Base-by-base conservation (phyloP, 2,888 invertebrate species). In the Apantesis nais region DNA sequence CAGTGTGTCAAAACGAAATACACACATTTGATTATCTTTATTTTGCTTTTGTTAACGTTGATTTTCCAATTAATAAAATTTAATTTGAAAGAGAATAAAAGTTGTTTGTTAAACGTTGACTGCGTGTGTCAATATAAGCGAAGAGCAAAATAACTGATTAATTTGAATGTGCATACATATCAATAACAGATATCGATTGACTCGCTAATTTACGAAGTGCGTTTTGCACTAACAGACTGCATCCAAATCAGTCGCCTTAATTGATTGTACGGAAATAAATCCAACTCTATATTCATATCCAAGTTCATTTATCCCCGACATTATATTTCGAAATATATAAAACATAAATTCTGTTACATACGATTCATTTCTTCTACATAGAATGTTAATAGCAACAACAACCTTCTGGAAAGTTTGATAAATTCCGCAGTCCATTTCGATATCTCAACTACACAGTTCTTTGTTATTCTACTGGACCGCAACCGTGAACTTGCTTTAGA, bases 401-500 rank as follows among this genome's bases (percentile, higher is more conserved):
- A 83, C 79, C 78, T 85, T 83, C 74, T 88, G 86, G 85, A 88
- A 87, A 87, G 89, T 87, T 88, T 89, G 86, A 90, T 90, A 92
- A 90, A 92, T 90, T 89, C 89, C 85, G 79, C 80, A 89, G 89
- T 91, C 92, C 92, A 93, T 93, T 89, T 85, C 90, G 90, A 92
- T 92, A 92, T 91, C 90, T 90, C 87, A 90, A 89, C 86, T 87
- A 90, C 90, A 88, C 91, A 91, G 89, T 92, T 93, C 92, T 94
- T 94, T 94, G 92, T 93, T 92, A 93, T 93, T 92, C 90, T 88
- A 89, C 89, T 86, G 89, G 91, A 91, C 91, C 86, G 87, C 88
- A 87, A 83, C 84, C 84, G 88, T 86, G 89, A 90, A 89, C 88
- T 86, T 88, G 90, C 92, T 92, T 91, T 90, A 90, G 92, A 90